Conservation (phyloP, 2,888 invertebrate species). For the Philopedon plagiatum region DNA sequence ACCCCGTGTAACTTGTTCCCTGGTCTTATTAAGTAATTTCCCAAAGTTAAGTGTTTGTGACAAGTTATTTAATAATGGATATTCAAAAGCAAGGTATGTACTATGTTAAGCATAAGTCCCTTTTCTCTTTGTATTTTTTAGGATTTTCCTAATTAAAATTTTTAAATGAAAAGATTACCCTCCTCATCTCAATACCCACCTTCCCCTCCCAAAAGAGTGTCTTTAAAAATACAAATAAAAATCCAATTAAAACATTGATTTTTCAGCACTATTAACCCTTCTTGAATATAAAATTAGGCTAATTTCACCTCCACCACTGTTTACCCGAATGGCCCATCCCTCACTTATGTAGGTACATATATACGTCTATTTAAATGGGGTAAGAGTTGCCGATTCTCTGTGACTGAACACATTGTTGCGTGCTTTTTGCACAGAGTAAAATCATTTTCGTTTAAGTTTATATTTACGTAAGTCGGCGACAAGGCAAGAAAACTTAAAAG, state of each 20-base stretch:
- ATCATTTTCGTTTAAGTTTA: not conserved
- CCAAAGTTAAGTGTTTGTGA: too few relatives aligned
- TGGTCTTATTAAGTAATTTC: too few relatives aligned
- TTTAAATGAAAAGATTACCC: too few relatives aligned
- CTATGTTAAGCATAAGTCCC: too few relatives aligned
- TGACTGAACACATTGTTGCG: slow-evolving; percentile 15
- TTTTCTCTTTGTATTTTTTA: too few relatives aligned
- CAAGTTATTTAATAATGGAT: too few relatives aligned
- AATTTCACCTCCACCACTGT: slow-evolving; percentile 27
- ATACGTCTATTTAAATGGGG: slow-evolving; percentile 64
- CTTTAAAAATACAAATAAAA: not conserved
- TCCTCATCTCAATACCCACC: too few relatives aligned
- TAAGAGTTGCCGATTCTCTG: slow-evolving; percentile 52
- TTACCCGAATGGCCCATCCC: slow-evolving; percentile 39
- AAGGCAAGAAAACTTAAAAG: not conserved
- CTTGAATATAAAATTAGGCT: slow-evolving; percentile 4
- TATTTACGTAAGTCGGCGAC: slow-evolving; percentile 4
- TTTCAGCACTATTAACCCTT: not conserved
- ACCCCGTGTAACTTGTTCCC: too few relatives aligned
- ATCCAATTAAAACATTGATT: not conserved
- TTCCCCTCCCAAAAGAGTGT: not conserved
- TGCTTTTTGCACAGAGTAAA: slow-evolving; percentile 5
- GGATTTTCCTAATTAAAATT: too few relatives aligned
- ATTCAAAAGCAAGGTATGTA: too few relatives aligned
- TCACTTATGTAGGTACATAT: slow-evolving; percentile 43